Evolutionary conservation across 2,113 vertebrate species (phyloP), one percentile per base, ranked within the genome.

Genomic region (Cheilinus undulatus): DNA sequence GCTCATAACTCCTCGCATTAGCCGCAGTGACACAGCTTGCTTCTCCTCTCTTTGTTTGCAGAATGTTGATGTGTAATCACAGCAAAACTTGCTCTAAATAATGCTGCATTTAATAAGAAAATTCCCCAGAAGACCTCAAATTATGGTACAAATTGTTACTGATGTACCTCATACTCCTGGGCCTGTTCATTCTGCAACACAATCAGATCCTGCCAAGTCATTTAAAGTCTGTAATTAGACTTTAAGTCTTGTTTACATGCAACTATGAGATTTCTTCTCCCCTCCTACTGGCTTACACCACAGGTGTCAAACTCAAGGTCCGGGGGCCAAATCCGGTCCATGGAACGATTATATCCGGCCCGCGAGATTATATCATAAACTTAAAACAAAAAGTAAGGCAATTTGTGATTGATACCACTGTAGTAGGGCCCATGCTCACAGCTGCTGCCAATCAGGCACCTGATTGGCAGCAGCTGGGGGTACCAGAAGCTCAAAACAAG

Each of bases 1-100:
- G 57, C 65, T 66, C 77, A 72, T 71, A 74, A 72, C 70, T 82
- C 80, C 57, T 74, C 61, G 43, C 43, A 62, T n/a, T 52, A 66
- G 69, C 42, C 22, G 46, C 40, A 19, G 20, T 20, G 60, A 65
- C 30, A 24, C 63, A 60, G 54, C 59, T 51, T 64, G 42, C 54
- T 42, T 46, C 69, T 57, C 32, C 11, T 34, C 32, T 11, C 36
- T 52, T 73, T 45, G 12, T 60, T 71, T 32, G 28, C 26, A 36
- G 76, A 76, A 77, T 27, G 43, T 32, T 30, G 17, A 73, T 63
- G 60, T 56, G 42, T 76, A 81, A 69, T 81, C 76, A 60, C 45
- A 58, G 52, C 34, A 17, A 74, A 68, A 65, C 20, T 52, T 63
- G 49, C 40, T 61, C 59, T 69, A 34, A 78, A 69, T 30, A 0